Base-by-base conservation (phyloP, 1,140 invertebrate species). In the Zeugodacus cucurbitae region DNA sequence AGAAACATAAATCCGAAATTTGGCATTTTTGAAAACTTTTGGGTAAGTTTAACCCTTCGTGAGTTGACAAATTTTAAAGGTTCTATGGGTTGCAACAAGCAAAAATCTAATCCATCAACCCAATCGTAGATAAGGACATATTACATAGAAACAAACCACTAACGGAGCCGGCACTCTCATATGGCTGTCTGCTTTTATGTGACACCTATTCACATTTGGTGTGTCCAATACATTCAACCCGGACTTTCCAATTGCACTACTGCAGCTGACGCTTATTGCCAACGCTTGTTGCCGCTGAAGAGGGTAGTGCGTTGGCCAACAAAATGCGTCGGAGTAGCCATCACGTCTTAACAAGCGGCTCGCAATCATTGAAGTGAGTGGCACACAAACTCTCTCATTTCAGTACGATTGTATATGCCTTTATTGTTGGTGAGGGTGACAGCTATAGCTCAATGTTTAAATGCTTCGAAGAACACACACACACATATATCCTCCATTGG, bases 171-270 rank as follows among this genome's bases (percentile, higher is more conserved):
- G 48, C 22, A 32, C 26, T 1, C 22, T 48, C 32, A 67, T 87
- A 64, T 87, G 86, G 26, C 58, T 64, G 86, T 62, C 54, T 62
- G 58, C 74, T 82, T 54, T 82, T 82, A 59, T 87, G 86, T 87
- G 59, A 34, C 86, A 87, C 29, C 58, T 44, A 87, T 48, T 67
- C 59, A 67, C 58, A 62, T 87, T 62, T 87, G 86, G 86, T 67
- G 44, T 87, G 59, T 67, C 74, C 74, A 82, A 48, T 82, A 20
- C 62, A 87, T 62, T 62, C 34, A n/a, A 20, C 58, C 20, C n/a
- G 62, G 58, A n/a, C 29, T n/a, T 48, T 67, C 44, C 59, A 29
- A 87, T 67, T 67, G 44, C 48, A 67, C 48, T 87, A 22, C 64
- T 67, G 59, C 59, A 59, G 37, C 37, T 67, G 86, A 87, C 86